A percentile compares a stretch with the other conserved stretches of the same genome.
Evolutionary conservation across 2,797 vertebrate species (phyloP).

Genomic region (Acanthurus lineatus): DNA sequence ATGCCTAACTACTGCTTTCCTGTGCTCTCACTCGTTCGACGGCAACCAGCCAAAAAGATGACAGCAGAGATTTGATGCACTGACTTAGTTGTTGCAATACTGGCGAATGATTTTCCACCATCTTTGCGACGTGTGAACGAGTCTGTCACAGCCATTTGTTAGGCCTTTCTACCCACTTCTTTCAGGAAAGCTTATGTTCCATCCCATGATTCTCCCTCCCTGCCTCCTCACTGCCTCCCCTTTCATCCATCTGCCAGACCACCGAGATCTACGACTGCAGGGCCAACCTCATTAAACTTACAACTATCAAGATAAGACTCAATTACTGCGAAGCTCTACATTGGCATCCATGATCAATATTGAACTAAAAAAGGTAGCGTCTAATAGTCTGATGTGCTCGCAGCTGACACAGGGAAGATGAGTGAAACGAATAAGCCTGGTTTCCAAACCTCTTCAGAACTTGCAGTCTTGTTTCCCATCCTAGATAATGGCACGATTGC

Average conservation of each 20-base stretch:
- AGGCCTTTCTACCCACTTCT: conserved; percentile 13
- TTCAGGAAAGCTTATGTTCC: conserved; percentile 30
- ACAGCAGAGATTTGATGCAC: conserved; percentile 39
- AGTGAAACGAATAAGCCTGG: conserved; percentile 15
- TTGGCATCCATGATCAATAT: conserved; percentile 75
- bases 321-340: conserved; percentile 69
- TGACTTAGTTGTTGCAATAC: conserved; percentile 40
- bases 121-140: conserved; percentile 1
- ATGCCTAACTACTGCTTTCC: background rate
- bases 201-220: conserved; percentile 6
- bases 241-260: conserved; percentile 34
- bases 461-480: conserved; percentile 3
- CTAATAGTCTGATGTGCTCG: conserved; percentile 45
- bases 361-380: conserved; percentile 27
- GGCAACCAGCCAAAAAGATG: conserved; percentile 25
- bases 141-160: conserved; percentile 37
- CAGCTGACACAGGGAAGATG: conserved; percentile 7
- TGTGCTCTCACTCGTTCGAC: conserved; percentile 31
- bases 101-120: conserved; percentile 34
- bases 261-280: conserved; percentile 47
- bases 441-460: conserved; percentile 10
- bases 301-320: conserved; percentile 79
- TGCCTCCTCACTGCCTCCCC: background rate
- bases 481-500: conserved; percentile 9
- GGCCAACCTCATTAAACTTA: conserved; percentile 78